Percentiles rank a stretch among this genome's conserved stretches.
Conservation (phyloP, 2,888 invertebrate species). For the Lucinisca nassula region DNA sequence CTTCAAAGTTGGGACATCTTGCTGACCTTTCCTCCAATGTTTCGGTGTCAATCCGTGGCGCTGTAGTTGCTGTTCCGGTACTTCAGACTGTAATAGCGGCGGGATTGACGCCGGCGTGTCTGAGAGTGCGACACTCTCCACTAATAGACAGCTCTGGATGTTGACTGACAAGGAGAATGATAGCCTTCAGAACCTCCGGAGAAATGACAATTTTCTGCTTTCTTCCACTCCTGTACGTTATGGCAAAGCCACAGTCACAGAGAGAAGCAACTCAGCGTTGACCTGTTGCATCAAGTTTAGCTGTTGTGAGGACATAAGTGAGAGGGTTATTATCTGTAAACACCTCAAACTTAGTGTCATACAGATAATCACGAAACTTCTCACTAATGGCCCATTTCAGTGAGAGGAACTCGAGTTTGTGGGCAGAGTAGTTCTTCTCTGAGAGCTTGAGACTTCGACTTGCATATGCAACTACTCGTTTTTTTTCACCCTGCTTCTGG, state of each 20-base stretch:
- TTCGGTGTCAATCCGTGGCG: not conserved
- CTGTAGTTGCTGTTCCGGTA: not conserved
- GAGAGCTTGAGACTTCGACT: not conserved
- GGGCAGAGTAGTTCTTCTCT: not conserved
- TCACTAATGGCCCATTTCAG: not conserved
- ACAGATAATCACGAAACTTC: too few relatives aligned
- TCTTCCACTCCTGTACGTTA: too few relatives aligned
- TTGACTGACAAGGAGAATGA: too few relatives aligned
- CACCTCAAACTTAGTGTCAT: too few relatives aligned
- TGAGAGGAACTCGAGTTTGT: not conserved
- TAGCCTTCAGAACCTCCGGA: not conserved
- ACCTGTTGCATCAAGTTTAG: too few relatives aligned
- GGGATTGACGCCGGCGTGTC: not conserved
- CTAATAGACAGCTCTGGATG: too few relatives aligned
- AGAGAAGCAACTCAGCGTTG: too few relatives aligned
- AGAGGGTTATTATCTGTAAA: too few relatives aligned
- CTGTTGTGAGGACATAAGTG: too few relatives aligned
- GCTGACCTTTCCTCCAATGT: not conserved
- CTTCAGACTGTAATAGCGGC: not conserved
- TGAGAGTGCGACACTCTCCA: too few relatives aligned
- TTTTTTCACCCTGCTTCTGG: not conserved
- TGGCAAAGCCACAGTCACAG: too few relatives aligned
- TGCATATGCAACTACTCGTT: not conserved
- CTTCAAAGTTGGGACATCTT: too few relatives aligned
- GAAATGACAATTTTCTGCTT: not conserved